Conservation (phyloP, 2,888 invertebrate species). For the Hypsopygia costalis region DNA sequence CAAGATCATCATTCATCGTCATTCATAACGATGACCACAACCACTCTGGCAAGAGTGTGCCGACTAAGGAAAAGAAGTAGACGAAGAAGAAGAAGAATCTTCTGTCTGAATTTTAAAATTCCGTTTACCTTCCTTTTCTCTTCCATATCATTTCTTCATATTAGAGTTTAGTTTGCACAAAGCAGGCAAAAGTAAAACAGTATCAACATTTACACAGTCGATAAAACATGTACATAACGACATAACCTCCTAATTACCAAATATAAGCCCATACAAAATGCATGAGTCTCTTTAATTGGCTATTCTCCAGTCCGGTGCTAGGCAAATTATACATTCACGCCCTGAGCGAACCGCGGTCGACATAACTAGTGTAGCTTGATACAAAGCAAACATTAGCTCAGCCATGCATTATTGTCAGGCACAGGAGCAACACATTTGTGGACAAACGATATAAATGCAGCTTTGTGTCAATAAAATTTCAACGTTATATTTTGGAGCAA, state of each 20-base stretch:
- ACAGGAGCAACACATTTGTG: slow-evolving; percentile 44
- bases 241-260: slow-evolving; percentile 19
- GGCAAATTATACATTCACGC: slow-evolving; percentile 75
- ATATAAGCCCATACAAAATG: slow-evolving; percentile 60
- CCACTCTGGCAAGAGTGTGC: too few relatives aligned
- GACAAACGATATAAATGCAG: slow-evolving; percentile 25
- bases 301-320: slow-evolving; percentile 45
- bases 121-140: too few relatives aligned
- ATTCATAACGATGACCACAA: too few relatives aligned
- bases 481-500: neutral
- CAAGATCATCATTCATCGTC: too few relatives aligned
- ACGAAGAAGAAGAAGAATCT: too few relatives aligned
- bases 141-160: too few relatives aligned
- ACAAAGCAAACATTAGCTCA: slow-evolving; percentile 78
- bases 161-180: too few relatives aligned
- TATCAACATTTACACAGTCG: slow-evolving; percentile 7
- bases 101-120: too few relatives aligned
- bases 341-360: slow-evolving; percentile 64
- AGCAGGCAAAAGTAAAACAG: too few relatives aligned
- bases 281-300: slow-evolving; percentile 73
- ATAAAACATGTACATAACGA: neutral
- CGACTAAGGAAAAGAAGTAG: too few relatives aligned
- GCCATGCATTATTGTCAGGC: slow-evolving; percentile 80
- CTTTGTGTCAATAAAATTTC: slow-evolving; percentile 15
- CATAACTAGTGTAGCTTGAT: slow-evolving; percentile 69